Evolutionary conservation across 2,797 vertebrate genomes (phyloP).

Genomic region (Channallabes apus): DNA sequence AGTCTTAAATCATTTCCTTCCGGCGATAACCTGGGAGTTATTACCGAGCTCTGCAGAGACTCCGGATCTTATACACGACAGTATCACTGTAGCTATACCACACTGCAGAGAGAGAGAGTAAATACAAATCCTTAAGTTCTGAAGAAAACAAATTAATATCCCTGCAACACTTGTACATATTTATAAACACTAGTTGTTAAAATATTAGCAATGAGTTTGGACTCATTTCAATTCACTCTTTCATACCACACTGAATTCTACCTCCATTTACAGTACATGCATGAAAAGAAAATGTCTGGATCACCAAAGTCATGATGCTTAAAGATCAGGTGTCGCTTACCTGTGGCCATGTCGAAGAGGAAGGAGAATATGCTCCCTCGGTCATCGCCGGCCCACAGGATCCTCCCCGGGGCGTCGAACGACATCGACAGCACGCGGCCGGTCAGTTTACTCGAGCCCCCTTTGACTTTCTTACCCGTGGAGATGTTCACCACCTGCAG

Average conservation of each 20-base stretch:
- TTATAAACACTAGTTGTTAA: background rate
- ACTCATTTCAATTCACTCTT: background rate
- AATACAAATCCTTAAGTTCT: background rate
- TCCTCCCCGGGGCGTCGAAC: slow-evolving; percentile 87
- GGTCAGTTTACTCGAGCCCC: slow-evolving; percentile 89
- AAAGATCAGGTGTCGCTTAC: slow-evolving; percentile 60
- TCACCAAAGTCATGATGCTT: background rate
- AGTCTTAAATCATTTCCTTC: slow-evolving; percentile 7
- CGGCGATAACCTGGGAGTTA: slow-evolving; percentile 1
- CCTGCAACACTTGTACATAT: too few species aligned
- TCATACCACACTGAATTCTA: background rate
- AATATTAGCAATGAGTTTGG: background rate
- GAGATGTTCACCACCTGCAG: slow-evolving; percentile 95
- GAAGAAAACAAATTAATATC: background rate
- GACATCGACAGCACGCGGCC: slow-evolving; percentile 88
- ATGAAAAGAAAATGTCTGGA: background rate
- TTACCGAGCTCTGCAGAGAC: background rate
- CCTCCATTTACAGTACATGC: background rate
- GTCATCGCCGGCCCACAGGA: slow-evolving; percentile 93
- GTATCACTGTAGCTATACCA: background rate
- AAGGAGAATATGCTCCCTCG: slow-evolving; percentile 91
- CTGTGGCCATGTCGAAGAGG: slow-evolving; percentile 93
- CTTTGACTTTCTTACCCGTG: slow-evolving; percentile 92
- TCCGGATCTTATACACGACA: too few species aligned
- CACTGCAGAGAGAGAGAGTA: background rate